A percentile compares a stretch with the other conserved stretches of the same genome.
Conservation (phyloP, 2,888 invertebrate species). For the Acronicta leporina region DNA sequence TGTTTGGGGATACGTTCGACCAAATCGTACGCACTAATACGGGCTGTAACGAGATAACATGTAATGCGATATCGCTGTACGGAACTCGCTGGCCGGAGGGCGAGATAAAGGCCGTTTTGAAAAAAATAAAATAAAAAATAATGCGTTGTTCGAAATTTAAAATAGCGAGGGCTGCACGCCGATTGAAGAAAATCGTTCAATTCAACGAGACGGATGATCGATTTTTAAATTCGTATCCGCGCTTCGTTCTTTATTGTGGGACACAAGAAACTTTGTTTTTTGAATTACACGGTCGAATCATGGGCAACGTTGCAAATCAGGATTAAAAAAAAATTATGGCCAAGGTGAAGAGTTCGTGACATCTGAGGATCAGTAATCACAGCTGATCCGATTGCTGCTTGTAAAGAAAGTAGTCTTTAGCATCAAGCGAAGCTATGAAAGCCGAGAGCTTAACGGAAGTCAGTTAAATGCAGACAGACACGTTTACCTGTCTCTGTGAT, state of each 20-base stretch:
- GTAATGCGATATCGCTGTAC: conserved; percentile 85
- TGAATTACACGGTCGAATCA: conserved; percentile 15
- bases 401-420: conserved; percentile 46
- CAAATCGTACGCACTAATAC: conserved; percentile 70
- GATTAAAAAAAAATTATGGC: conserved; percentile 9
- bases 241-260: conserved; percentile 22
- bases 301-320: conserved; percentile 6
- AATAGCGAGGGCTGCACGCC: conserved; percentile 74
- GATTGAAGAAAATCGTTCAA: conserved; percentile 73
- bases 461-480: conserved; percentile 32
- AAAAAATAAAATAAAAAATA: conserved; percentile 74
- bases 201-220: conserved; percentile 68
- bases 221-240: conserved; percentile 53
- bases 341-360: conserved; percentile 42
- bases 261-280: conserved; percentile 21
- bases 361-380: conserved; percentile 34
- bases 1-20: conserved; percentile 50
- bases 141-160: conserved; percentile 80
- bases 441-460: conserved; percentile 45
- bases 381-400: conserved; percentile 36
- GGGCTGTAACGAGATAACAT: conserved; percentile 82
- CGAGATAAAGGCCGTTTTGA: conserved; percentile 82
- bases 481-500: conserved; percentile 58
- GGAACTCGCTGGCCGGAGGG: conserved; percentile 80
- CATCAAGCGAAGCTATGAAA: conserved; percentile 34